Conservation (phyloP, 92 coral and sea anemone genomes). For the Desmophyllum pertusum region DNA sequence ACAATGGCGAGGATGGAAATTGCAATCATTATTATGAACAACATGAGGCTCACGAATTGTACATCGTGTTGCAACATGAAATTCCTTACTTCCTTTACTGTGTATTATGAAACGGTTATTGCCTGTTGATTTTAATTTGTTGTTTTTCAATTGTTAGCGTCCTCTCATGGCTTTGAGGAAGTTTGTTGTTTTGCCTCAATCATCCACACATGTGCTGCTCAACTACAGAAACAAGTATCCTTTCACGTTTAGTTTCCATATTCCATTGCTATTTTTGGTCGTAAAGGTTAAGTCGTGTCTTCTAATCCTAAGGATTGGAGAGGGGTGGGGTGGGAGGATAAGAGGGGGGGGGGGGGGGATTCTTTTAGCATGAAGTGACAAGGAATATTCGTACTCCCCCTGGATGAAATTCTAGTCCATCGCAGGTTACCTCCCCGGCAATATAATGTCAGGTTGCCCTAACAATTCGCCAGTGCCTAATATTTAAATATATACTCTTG, state of each 20-base stretch:
- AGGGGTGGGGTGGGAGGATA: too few species aligned
- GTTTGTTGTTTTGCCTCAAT: constrained; percentile 89
- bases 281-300: not conserved
- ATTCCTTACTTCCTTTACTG: not conserved
- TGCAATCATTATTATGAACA: not conserved
- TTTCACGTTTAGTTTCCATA: not conserved
- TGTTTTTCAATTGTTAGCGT: constrained; percentile 50
- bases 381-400: not conserved
- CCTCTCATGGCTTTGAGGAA: constrained; percentile 66
- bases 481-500: too few species aligned
- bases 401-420: not conserved
- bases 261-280: too few species aligned
- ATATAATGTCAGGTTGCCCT: too few species aligned
- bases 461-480: not conserved
- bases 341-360: too few species aligned
- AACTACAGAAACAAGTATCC: constrained; percentile 84
- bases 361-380: not conserved
- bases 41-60: not conserved
- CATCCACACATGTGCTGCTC: constrained; percentile 76
- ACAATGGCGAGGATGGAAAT: not conserved
- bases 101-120: not conserved
- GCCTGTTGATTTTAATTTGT: not conserved
- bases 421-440: too few species aligned
- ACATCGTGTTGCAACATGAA: too few species aligned
- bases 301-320: too few species aligned